Conservation (phyloP, 2,888 invertebrate genomes). For the Thysanoteuthis rhombus region DNA sequence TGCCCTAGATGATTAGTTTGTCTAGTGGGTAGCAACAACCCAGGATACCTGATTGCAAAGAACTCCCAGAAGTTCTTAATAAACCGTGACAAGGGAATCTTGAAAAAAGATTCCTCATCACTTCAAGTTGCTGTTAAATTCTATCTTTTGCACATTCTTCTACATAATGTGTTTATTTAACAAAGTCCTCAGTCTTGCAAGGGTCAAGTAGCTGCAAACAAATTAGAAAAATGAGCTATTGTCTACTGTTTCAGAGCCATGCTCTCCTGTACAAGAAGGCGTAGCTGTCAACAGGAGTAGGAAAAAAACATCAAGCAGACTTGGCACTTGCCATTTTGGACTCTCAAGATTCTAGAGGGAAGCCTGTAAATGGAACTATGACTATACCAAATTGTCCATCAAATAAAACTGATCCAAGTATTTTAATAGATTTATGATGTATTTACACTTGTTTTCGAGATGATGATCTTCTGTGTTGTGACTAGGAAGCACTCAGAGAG, state of each 20-base stretch:
- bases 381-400: too few relatives aligned
- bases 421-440: too few relatives aligned
- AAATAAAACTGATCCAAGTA: too few relatives aligned
- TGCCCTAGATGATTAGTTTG: not conserved
- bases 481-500: too few relatives aligned
- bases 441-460: too few relatives aligned
- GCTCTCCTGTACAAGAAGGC: not conserved
- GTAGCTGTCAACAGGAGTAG: not conserved
- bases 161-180: not conserved
- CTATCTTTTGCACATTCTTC: not conserved
- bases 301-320: not conserved
- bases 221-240: not conserved
- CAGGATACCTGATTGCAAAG: not conserved
- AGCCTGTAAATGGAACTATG: too few relatives aligned
- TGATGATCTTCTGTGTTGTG: too few relatives aligned
- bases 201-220: not conserved
- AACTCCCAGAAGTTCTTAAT: not conserved
- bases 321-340: too few relatives aligned
- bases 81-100: not conserved
- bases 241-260: not conserved
- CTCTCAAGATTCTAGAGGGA: too few relatives aligned
- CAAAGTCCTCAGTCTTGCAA: not conserved
- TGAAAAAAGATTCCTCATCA: not conserved
- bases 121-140: not conserved
- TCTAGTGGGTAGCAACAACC: not conserved